A percentile compares a stretch with the other conserved stretches of the same genome.
These are phyloP conservation scores for Lithophane ornitopus DNA, from an alignment of 2,888 invertebrate genomes.

Conservation along the genomic window DNA sequence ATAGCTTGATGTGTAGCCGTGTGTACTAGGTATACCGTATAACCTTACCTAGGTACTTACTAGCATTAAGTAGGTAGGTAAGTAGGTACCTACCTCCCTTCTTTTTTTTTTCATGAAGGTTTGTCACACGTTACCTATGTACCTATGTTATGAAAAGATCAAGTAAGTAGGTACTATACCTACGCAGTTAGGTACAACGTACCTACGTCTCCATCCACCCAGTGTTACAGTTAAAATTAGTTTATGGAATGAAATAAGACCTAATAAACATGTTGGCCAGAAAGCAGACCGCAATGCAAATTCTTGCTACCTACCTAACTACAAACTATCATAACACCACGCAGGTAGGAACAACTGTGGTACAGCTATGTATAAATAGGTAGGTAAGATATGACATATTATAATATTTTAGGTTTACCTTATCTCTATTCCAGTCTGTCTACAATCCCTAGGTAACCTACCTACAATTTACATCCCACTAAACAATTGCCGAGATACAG, in stretches of 20 bases:
- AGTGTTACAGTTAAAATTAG: slow-evolving; percentile 8
- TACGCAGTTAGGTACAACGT: too few species aligned
- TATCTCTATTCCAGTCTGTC: background rate
- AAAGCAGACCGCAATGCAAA: background rate
- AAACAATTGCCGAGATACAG: background rate
- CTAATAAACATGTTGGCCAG: background rate
- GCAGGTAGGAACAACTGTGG: too few species aligned
- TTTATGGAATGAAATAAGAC: slow-evolving; percentile 7
- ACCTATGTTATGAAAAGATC: background rate
- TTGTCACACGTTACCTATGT: background rate
- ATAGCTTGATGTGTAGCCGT: too few species aligned
- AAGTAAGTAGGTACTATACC: background rate
- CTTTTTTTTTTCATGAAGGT: background rate
- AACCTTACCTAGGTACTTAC: too few species aligned
- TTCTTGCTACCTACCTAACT: background rate
- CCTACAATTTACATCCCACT: background rate
- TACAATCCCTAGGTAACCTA: background rate
- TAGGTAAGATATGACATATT: background rate
- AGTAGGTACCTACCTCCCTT: background rate
- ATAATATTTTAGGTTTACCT: background rate
- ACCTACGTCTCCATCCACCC: background rate
- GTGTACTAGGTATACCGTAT: too few species aligned
- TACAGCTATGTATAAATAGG: too few species aligned
- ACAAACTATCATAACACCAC: background rate
- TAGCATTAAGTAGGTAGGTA: too few species aligned